Evolutionary conservation across 1,140 invertebrate species (phyloP).

Genomic region (Sycophila sp.): DNA sequence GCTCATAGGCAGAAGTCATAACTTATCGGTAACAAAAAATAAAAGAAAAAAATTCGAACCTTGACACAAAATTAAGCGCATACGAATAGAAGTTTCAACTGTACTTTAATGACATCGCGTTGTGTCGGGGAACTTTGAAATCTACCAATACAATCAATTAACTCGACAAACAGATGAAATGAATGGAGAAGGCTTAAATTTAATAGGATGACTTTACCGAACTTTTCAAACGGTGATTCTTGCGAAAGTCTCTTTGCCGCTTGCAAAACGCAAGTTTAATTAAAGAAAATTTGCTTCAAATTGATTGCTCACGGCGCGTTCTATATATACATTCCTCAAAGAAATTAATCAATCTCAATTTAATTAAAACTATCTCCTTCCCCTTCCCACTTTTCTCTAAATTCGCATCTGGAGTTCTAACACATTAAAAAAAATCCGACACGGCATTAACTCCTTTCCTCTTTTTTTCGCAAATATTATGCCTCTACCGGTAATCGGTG

Average conservation of each 20-base stretch:
- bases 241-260: background rate
- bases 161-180: background rate
- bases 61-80: too few species aligned
- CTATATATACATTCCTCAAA: background rate
- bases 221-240: constrained; percentile 8
- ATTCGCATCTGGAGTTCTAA: background rate
- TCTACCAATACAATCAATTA: constrained; percentile 22
- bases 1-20: too few species aligned
- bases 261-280: constrained; percentile 8
- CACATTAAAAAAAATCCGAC: background rate
- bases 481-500: background rate
- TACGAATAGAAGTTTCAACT: too few species aligned
- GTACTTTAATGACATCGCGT: too few species aligned
- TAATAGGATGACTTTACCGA: constrained; percentile 29
- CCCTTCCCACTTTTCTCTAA: background rate
- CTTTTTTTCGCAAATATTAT: background rate
- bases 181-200: background rate
- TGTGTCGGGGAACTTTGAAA: constrained; percentile 18
- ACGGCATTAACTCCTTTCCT: background rate
- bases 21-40: too few species aligned
- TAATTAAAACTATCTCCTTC: background rate
- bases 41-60: too few species aligned
- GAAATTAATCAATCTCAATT: constrained; percentile 27
- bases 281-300: constrained; percentile 25
- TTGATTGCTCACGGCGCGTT: background rate